phyloP scores from a whole-genome alignment of 2,797 vertebrate species.

The Strix occidentalis region DNA sequence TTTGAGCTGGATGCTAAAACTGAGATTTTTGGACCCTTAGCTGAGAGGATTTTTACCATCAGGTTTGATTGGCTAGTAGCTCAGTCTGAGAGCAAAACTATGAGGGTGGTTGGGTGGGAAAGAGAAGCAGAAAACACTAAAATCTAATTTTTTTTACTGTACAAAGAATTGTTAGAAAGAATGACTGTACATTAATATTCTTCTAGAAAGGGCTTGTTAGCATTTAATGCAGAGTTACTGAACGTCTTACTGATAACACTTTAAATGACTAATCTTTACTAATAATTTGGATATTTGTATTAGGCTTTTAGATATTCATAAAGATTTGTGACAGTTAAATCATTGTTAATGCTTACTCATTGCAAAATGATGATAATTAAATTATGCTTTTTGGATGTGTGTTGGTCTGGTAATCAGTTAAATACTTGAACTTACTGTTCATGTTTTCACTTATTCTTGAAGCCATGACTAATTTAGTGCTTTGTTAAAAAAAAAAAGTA shows the following conservation, averaged over 20 bases:
- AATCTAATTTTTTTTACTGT: conserved; percentile 51
- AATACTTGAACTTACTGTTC: background rate
- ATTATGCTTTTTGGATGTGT: conserved; percentile 65
- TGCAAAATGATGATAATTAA: conserved; percentile 40
- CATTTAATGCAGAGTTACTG: conserved; percentile 48
- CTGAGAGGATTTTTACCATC: conserved; percentile 4
- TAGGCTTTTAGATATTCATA: conserved; percentile 46
- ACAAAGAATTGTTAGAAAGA: conserved; percentile 47
- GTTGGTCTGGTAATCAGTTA: conserved; percentile 61
- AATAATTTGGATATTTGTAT: conserved; percentile 54
- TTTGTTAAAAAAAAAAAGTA: background rate
- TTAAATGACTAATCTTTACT: conserved; percentile 46
- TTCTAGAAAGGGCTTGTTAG: conserved; percentile 64
- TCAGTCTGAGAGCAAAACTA: conserved; percentile 7
- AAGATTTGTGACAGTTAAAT: conserved; percentile 30
- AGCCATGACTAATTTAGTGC: background rate
- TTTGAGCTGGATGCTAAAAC: conserved; percentile 21
- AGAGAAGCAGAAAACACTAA: conserved; percentile 19
- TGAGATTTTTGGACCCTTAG: background rate
- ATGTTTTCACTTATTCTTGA: conserved; percentile 42
- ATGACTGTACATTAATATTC: conserved; percentile 54
- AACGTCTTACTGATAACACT: conserved; percentile 48
- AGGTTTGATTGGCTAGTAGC: background rate
- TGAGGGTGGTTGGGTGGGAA: conserved; percentile 22
- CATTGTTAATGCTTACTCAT: conserved; percentile 45